Conservation (phyloP, 2,797 vertebrate genomes). For the Bradypodion pumilum region DNA sequence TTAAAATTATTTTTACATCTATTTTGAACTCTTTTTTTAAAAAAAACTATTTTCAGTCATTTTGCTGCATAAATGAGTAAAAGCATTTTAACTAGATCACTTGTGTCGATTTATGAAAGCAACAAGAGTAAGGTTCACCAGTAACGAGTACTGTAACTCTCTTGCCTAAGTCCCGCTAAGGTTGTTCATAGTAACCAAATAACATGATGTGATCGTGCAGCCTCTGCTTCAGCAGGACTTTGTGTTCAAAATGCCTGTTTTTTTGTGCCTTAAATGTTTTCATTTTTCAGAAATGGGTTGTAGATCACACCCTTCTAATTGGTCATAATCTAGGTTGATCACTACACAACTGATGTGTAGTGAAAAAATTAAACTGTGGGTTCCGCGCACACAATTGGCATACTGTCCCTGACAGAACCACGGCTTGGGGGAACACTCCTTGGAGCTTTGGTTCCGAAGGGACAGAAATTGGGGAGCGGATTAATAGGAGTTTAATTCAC, state of each 20-base stretch:
- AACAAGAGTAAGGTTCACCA: neutral
- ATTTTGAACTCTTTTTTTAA: neutral
- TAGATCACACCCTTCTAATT: slow-evolving; percentile 28
- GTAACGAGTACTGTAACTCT: neutral
- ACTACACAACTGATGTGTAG: neutral
- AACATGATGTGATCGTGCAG: neutral
- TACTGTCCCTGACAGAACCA: too few species aligned
- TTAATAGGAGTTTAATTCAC: too few species aligned
- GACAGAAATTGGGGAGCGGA: too few species aligned
- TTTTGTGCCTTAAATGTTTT: neutral
- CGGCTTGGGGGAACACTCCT: too few species aligned
- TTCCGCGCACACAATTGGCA: too few species aligned
- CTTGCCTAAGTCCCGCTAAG: neutral
- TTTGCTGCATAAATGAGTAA: neutral
- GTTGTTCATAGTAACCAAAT: neutral
- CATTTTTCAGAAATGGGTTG: neutral
- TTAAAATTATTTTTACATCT: neutral
- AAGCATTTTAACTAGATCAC: neutral
- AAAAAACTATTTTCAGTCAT: neutral
- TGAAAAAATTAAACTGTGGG: slow-evolving; percentile 4
- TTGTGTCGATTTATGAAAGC: neutral
- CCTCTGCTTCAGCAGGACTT: neutral
- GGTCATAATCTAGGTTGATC: slow-evolving; percentile 19
- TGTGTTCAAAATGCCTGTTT: neutral
- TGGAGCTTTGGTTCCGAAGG: too few species aligned